Evolutionary conservation across 2,113 vertebrate genomes (phyloP).

Genomic region (Erythrocercus mccallii): DNA sequence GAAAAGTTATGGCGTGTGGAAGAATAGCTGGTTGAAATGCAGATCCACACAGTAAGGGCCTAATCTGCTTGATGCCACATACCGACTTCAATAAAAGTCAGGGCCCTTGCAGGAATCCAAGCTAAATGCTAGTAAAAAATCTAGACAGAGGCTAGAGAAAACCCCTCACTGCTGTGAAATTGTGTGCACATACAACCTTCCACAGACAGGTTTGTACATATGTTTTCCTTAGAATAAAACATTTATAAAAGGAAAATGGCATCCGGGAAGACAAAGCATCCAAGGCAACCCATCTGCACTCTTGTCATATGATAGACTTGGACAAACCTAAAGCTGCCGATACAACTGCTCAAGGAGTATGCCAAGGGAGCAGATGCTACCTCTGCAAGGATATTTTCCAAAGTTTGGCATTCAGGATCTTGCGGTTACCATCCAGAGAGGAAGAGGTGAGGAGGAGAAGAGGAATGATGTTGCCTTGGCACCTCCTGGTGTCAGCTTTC

Average conservation of each 20-base stretch:
- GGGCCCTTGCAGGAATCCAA: not conserved
- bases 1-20: slow-evolving; percentile 46
- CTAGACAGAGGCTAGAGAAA: not conserved
- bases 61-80: slow-evolving; percentile 52
- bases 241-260: not conserved
- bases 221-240: slow-evolving; percentile 20
- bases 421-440: slow-evolving; percentile 22
- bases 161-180: slow-evolving; percentile 16
- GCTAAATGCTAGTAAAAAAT: slow-evolving; percentile 21
- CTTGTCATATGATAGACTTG: slow-evolving; percentile 30
- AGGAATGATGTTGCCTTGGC: slow-evolving; percentile 52
- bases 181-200: not conserved
- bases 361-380: slow-evolving; percentile 55
- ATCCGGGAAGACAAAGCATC: not conserved
- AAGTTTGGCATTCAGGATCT: slow-evolving; percentile 36
- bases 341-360: slow-evolving; percentile 51
- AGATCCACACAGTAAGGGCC: slow-evolving; percentile 51
- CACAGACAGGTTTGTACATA: not conserved
- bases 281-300: slow-evolving; percentile 49
- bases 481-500: slow-evolving; percentile 33
- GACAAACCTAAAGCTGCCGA: slow-evolving; percentile 24
- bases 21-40: slow-evolving; percentile 51
- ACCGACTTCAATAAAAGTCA: not conserved
- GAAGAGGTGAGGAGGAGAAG: slow-evolving; percentile 34
- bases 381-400: slow-evolving; percentile 58